A percentile compares a stretch with the other conserved stretches of the same genome.
phyloP scores from a whole-genome alignment of 2,888 invertebrate genomes.

The Idaea dimidiata region DNA sequence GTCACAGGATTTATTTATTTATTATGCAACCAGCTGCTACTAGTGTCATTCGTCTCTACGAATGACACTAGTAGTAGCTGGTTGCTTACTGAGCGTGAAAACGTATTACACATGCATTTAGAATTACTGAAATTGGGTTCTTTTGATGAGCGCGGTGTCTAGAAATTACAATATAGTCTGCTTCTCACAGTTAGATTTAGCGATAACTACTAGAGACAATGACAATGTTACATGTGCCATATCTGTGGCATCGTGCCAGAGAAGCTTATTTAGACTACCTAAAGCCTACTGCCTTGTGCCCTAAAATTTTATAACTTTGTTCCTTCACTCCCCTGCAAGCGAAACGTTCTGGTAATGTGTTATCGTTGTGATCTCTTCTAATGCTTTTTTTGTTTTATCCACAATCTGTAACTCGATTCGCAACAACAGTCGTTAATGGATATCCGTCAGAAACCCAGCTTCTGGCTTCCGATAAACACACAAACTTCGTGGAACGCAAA shows the following conservation, averaged over 20 bases:
- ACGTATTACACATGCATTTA: too few relatives aligned
- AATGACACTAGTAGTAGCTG: too few relatives aligned
- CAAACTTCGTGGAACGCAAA: slow-evolving; percentile 43
- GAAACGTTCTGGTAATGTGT: background rate
- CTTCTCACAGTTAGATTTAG: slow-evolving; percentile 2
- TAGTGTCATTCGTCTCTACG: too few relatives aligned
- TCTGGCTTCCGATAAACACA: slow-evolving; percentile 37
- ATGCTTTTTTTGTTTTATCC: slow-evolving; percentile 1
- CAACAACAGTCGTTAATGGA: slow-evolving; percentile 57
- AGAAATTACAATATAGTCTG: too few relatives aligned
- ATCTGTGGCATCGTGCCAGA: slow-evolving; percentile 16
- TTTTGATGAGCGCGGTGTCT: too few relatives aligned
- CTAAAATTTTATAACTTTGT: background rate
- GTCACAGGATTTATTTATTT: too few relatives aligned
- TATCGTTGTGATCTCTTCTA: background rate
- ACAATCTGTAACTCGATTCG: slow-evolving; percentile 35
- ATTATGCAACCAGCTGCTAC: too few relatives aligned
- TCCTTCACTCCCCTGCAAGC: slow-evolving; percentile 11
- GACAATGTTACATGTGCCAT: slow-evolving; percentile 8
- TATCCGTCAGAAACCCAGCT: slow-evolving; percentile 39
- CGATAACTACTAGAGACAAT: slow-evolving; percentile 8
- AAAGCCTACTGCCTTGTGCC: background rate
- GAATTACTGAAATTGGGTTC: too few relatives aligned
- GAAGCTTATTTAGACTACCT: slow-evolving; percentile 4
- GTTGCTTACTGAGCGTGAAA: too few relatives aligned